Evolutionary conservation across 2,888 invertebrate species (phyloP).

Genomic region (Onchidella celtica): DNA sequence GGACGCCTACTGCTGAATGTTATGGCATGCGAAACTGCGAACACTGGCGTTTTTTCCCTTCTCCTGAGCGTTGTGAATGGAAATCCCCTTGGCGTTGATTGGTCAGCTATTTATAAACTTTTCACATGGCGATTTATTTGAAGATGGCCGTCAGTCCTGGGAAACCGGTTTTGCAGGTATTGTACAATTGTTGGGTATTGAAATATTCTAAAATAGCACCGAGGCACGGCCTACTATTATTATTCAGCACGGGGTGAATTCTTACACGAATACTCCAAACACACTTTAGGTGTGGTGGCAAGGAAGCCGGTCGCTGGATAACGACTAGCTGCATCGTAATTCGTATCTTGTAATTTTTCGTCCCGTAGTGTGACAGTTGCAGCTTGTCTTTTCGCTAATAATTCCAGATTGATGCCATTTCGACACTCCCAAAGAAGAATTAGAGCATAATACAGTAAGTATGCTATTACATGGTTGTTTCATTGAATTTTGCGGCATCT

Average conservation of each 20-base stretch:
- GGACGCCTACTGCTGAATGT: not conserved
- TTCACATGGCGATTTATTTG: constrained; percentile 54
- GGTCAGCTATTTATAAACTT: constrained; percentile 51
- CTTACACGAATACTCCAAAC: constrained; percentile 40
- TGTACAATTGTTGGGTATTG: constrained; percentile 39
- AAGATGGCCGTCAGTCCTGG: constrained; percentile 51
- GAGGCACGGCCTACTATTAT: constrained; percentile 53
- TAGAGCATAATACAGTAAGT: not conserved
- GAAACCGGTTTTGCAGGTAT: constrained; percentile 58
- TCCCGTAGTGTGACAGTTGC: too few relatives aligned
- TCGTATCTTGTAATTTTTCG: too few relatives aligned
- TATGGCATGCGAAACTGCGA: not conserved
- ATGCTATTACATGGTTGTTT: not conserved
- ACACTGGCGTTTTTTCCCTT: not conserved
- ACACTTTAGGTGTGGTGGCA: constrained; percentile 55
- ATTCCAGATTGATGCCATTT: too few relatives aligned
- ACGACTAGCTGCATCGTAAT: not conserved
- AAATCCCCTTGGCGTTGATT: constrained; percentile 45
- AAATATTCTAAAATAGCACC: constrained; percentile 52
- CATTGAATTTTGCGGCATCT: too few relatives aligned
- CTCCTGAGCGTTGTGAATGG: constrained; percentile 8
- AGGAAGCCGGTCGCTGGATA: constrained; percentile 22
- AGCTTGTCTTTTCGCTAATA: too few relatives aligned
- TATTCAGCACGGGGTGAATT: constrained; percentile 35
- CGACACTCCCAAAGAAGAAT: not conserved